phyloP scores from a whole-genome alignment of 2,888 invertebrate species.

The Podotricha telesiphe region DNA sequence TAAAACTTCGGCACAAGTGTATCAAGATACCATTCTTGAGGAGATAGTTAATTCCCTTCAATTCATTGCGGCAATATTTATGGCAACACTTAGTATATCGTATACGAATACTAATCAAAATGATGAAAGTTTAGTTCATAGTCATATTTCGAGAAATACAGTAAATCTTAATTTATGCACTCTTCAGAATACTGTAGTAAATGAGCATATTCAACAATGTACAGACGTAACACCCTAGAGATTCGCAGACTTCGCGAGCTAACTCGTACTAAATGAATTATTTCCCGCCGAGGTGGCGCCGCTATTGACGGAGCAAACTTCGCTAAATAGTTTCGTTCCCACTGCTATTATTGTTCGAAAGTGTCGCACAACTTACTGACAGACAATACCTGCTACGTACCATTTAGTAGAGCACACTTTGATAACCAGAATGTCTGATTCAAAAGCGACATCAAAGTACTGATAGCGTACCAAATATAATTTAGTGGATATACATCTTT shows the following conservation, averaged over 20 bases:
- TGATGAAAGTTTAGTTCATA: background rate
- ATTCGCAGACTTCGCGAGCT: constrained; percentile 62
- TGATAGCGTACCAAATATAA: constrained; percentile 11
- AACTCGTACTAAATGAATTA: constrained; percentile 80
- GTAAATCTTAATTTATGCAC: constrained; percentile 31
- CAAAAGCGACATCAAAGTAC: constrained; percentile 9
- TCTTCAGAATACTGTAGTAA: constrained; percentile 46
- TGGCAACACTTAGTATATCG: too few species aligned
- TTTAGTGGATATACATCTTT: background rate
- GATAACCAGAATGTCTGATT: constrained; percentile 36
- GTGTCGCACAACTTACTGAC: constrained; percentile 73
- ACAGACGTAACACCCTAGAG: constrained; percentile 53
- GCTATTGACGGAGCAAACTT: constrained; percentile 79
- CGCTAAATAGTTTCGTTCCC: constrained; percentile 81
- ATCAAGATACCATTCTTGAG: too few species aligned
- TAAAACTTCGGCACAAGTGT: too few species aligned
- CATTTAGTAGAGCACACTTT: constrained; percentile 45
- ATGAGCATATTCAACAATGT: constrained; percentile 54
- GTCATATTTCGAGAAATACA: constrained; percentile 7
- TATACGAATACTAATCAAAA: background rate
- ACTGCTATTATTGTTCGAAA: constrained; percentile 76
- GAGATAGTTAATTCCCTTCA: too few species aligned
- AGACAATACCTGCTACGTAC: constrained; percentile 60
- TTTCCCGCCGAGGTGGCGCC: constrained; percentile 72
- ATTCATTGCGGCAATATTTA: too few species aligned